Percentiles rank a stretch among this genome's conserved stretches.
Evolutionary conservation across 2,797 vertebrate species (phyloP).

Genomic region (Pantherophis vulpinus): DNA sequence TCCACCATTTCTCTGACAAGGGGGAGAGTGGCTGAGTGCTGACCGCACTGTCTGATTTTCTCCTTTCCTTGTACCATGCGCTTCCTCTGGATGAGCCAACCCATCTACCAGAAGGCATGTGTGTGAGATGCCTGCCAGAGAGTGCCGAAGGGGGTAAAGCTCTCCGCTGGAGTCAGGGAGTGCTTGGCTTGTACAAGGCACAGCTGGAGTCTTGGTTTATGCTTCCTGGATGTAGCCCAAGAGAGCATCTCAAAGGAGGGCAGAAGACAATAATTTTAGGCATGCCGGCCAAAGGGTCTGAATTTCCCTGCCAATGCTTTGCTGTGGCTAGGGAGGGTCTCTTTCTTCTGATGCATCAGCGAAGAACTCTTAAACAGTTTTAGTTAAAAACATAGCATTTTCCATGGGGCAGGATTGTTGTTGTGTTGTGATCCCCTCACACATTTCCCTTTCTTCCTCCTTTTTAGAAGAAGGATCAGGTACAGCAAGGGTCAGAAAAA

Average conservation of each 20-base stretch:
- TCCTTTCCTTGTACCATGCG: background rate
- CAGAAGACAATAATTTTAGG: background rate
- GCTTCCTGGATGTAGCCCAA: background rate
- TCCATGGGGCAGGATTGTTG: background rate
- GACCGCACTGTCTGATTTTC: accelerated
- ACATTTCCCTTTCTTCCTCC: background rate
- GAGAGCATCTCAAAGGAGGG: slow-evolving; percentile 8
- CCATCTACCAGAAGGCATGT: background rate
- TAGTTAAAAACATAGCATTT: background rate
- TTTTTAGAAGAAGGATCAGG: background rate
- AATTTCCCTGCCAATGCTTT: accelerated
- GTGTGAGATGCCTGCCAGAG: background rate
- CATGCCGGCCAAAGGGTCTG: background rate
- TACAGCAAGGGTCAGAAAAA: background rate
- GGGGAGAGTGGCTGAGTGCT: background rate
- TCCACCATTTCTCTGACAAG: background rate
- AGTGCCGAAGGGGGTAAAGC: background rate
- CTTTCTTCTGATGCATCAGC: background rate
- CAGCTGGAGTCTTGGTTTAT: slow-evolving; percentile 6
- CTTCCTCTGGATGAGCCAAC: background rate
- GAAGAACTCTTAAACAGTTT: background rate
- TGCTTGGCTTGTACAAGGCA: background rate
- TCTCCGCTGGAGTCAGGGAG: background rate
- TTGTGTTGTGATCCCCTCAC: background rate
- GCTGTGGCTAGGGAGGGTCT: background rate